These are phyloP conservation scores for Callospermophilus lateralis DNA, from an alignment of 2,113 vertebrate species.

Conservation along the genomic window DNA sequence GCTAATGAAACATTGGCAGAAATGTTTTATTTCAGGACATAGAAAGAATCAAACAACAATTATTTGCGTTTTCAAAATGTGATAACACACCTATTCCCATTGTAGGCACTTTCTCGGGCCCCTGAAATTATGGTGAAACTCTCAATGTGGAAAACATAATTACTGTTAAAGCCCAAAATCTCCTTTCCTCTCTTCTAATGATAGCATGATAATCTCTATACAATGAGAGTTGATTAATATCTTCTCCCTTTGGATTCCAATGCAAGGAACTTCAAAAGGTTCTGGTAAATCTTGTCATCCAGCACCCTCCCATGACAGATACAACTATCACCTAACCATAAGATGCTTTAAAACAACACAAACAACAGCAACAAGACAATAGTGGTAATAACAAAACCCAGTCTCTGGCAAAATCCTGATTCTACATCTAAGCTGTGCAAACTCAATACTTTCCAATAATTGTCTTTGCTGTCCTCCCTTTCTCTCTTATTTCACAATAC, in stretches of 20 bases:
- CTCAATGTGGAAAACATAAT: slow-evolving; percentile 57
- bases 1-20: not conserved
- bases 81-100: not conserved
- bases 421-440: not conserved
- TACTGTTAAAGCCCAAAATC: slow-evolving; percentile 56
- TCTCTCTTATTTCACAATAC: slow-evolving; percentile 60
- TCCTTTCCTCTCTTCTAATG: not conserved
- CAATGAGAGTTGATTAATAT: slow-evolving; percentile 78
- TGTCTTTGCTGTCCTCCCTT: not conserved
- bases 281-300: slow-evolving; percentile 90
- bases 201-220: not conserved
- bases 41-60: slow-evolving; percentile 4
- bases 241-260: slow-evolving; percentile 94
- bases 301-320: slow-evolving; percentile 87
- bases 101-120: slow-evolving; percentile 90
- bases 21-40: slow-evolving; percentile 21
- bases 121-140: slow-evolving; percentile 89
- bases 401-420: slow-evolving; percentile 47
- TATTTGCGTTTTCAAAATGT: slow-evolving; percentile 23
- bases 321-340: not conserved
- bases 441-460: slow-evolving; percentile 43
- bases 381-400: not conserved
- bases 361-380: slow-evolving; percentile 20
- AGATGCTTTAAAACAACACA: slow-evolving; percentile 2
- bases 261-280: slow-evolving; percentile 88